phyloP scores from a whole-genome alignment of 2,797 vertebrate genomes.

The Crocodylus rhombifer region DNA sequence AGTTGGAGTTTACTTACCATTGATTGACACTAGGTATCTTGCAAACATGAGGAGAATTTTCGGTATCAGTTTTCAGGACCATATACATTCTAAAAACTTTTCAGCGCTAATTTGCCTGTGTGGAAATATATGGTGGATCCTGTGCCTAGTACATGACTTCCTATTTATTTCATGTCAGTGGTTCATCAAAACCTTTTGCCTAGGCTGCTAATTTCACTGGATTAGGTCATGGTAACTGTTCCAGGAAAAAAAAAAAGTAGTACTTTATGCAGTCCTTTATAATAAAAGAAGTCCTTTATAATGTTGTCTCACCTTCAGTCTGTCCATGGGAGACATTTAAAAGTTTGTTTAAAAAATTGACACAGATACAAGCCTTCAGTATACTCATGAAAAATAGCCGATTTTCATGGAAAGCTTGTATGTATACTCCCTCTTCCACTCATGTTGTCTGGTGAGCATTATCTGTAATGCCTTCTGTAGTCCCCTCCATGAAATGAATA shows the following conservation, averaged over 20 bases:
- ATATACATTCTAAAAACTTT: neutral
- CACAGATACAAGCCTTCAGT: neutral
- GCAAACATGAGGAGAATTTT: neutral
- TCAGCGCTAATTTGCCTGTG: neutral
- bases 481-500: slow-evolving; percentile 1
- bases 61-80: neutral
- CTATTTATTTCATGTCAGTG: neutral
- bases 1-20: neutral
- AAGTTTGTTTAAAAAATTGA: neutral
- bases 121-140: neutral
- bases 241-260: neutral
- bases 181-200: slow-evolving; percentile 11
- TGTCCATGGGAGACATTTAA: neutral
- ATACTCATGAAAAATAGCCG: neutral
- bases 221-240: neutral
- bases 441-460: neutral
- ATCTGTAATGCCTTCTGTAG: neutral
- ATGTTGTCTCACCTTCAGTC: neutral
- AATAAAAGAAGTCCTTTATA: neutral
- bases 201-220: neutral
- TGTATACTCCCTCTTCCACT: neutral
- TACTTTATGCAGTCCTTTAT: neutral
- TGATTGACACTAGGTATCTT: neutral
- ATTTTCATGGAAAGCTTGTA: neutral
- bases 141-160: neutral